Conservation (phyloP, 2,113 vertebrate species). For the Struthidea cinerea region DNA sequence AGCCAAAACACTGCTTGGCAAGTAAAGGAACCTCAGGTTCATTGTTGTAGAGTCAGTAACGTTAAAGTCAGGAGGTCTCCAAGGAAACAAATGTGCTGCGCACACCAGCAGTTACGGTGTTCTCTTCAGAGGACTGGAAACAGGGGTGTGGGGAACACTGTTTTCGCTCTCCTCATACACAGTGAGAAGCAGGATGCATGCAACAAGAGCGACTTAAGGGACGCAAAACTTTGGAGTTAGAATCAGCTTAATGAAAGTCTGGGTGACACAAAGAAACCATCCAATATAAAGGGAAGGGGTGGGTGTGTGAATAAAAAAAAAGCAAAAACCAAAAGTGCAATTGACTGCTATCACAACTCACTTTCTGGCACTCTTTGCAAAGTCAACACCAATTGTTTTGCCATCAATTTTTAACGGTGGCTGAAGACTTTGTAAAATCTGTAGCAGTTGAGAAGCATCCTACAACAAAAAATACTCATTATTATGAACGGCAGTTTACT, state of each 20-base stretch:
- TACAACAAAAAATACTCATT: slow-evolving; percentile 51
- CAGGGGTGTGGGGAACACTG: background rate
- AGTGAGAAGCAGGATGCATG: background rate
- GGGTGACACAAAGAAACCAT: background rate
- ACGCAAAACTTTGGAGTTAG: background rate
- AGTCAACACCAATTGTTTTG: slow-evolving; percentile 98
- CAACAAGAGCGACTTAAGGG: background rate
- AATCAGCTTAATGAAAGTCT: background rate
- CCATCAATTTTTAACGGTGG: slow-evolving; percentile 95
- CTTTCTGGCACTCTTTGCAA: slow-evolving; percentile 98
- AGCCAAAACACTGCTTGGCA: background rate
- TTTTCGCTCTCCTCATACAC: background rate
- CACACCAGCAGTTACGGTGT: background rate
- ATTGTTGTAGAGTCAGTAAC: background rate
- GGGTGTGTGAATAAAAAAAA: background rate
- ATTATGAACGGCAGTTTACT: background rate
- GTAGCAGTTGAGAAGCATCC: slow-evolving; percentile 96
- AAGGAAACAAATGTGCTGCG: background rate
- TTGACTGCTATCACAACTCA: slow-evolving; percentile 65
- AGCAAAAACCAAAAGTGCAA: background rate
- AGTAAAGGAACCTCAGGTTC: background rate
- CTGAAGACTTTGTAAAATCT: slow-evolving; percentile 93
- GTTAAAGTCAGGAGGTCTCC: background rate
- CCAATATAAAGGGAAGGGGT: background rate
- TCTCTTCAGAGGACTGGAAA: background rate